Evolutionary conservation across 2,113 vertebrate species (phyloP).

Genomic region (Aix galericulata): DNA sequence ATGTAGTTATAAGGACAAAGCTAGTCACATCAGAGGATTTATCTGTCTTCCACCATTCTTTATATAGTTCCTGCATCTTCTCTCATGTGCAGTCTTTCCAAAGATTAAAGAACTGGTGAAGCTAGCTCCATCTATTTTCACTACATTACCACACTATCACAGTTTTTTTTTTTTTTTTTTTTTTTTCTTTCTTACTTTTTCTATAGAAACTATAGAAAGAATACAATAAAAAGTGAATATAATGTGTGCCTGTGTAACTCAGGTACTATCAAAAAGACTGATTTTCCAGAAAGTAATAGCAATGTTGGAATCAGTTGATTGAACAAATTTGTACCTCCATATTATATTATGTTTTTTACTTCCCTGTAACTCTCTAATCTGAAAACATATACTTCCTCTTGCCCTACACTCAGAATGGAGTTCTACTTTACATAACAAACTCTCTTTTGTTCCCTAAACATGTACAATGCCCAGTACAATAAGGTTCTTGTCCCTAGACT

Average conservation of each 20-base stretch:
- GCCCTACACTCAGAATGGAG: neutral
- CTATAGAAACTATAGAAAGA: neutral
- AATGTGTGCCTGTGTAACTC: neutral
- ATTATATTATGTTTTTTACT: neutral
- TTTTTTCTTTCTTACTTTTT: no score
- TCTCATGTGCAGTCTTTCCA: neutral
- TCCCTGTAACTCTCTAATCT: neutral
- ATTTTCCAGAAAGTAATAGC: neutral
- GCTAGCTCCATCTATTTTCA: conserved; percentile 3
- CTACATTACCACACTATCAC: neutral
- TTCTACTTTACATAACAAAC: neutral
- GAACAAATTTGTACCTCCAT: neutral
- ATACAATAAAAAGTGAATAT: neutral
- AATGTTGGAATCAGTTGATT: neutral
- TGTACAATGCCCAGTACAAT: neutral
- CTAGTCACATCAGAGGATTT: conserved; percentile 10
- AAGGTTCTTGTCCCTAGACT: neutral
- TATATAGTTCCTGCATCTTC: neutral
- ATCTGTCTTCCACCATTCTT: conserved; percentile 8
- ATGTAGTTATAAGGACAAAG: conserved; percentile 13
- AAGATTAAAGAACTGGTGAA: conserved; percentile 40
- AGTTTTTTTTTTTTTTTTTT: neutral
- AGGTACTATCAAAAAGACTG: neutral
- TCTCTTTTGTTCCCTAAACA: neutral
- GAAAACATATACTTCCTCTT: neutral